Percentiles rank a stretch among this genome's conserved stretches.
Evolutionary conservation across 2,113 vertebrate species (phyloP).

Genomic region (Grammomys surdaster): DNA sequence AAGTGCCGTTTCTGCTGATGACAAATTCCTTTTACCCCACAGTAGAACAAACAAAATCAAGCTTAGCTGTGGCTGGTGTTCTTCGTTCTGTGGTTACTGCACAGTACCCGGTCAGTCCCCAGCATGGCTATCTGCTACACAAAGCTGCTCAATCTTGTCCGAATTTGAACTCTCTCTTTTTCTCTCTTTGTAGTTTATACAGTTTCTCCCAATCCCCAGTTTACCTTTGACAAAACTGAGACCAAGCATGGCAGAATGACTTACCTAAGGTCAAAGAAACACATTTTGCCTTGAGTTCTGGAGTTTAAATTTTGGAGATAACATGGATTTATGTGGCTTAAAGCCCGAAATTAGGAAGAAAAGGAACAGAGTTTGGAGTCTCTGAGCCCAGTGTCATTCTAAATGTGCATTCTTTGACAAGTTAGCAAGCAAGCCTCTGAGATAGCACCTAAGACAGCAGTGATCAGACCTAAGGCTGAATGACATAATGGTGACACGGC

Average conservation of each 20-base stretch:
- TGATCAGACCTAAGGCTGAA: not conserved
- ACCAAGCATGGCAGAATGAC: not conserved
- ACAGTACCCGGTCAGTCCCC: no score
- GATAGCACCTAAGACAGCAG: not conserved
- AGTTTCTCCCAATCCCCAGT: accelerated
- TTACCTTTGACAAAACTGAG: not conserved
- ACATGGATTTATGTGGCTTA: not conserved
- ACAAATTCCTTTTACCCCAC: not conserved
- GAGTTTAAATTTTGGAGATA: not conserved
- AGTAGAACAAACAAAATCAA: not conserved
- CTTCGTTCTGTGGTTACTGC: no score
- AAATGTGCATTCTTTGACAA: not conserved
- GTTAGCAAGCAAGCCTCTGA: not conserved
- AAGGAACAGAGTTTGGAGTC: not conserved
- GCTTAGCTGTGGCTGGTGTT: no score
- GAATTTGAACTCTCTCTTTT: not conserved
- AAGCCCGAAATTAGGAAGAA: not conserved
- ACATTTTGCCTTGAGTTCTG: not conserved
- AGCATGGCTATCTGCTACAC: not conserved
- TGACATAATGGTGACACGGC: not conserved
- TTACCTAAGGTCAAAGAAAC: not conserved
- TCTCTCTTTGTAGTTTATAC: not conserved
- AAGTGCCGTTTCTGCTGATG: not conserved
- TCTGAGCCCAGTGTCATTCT: not conserved
- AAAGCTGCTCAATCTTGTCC: not conserved